Base-by-base conservation (phyloP, 2,797 vertebrate genomes). In the Meriones psammophilus region DNA sequence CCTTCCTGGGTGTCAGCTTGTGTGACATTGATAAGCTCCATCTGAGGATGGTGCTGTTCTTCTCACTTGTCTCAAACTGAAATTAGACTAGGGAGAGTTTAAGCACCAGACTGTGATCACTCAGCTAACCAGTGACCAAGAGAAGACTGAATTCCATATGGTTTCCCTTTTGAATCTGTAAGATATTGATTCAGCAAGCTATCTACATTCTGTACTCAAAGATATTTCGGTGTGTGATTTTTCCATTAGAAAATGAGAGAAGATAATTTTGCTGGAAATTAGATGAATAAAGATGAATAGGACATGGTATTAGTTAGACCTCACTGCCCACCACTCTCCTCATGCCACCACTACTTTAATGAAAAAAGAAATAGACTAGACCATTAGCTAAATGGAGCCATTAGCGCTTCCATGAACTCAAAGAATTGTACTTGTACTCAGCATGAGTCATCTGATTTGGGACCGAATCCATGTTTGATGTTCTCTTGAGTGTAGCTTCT, bases 221-320 rank as follows among this genome's bases (percentile, higher is more conserved):
- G 56, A 17, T 58, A 58, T 58, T 74, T 83, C 83, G 36, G 42
- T 42, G 66, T 93, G 58, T 89, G 0, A 85, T 74, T 84, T 84
- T 93, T 92, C 64, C 71, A 30, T 86, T 88, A 73, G 76, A 91
- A 95, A 95, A 60, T n/a, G 46, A 74, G 26, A 84, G 22, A 62
- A 73, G 26, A 79, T 69, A 46, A 9, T 24, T 96, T 60, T 58
- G 2, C 24, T 62, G 33, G 12, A 73, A 81, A 84, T 39, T 80
- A 79, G 62, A 83, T 69, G 3, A 30, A 76, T 60, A 94, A 85
- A 77, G 14, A 83, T 66, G 42, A 85, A 42, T 46, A 64, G 56
- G n/a, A 60, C 39, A 13, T 69, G 2, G 7, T 88, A n/a, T 73
- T 94, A 54, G 46, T 77, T 88, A 77, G 50, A 42, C 42, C 13